Evolutionary conservation across 2,797 vertebrate species (phyloP).

Genomic region (Oreochromis mossambicus): DNA sequence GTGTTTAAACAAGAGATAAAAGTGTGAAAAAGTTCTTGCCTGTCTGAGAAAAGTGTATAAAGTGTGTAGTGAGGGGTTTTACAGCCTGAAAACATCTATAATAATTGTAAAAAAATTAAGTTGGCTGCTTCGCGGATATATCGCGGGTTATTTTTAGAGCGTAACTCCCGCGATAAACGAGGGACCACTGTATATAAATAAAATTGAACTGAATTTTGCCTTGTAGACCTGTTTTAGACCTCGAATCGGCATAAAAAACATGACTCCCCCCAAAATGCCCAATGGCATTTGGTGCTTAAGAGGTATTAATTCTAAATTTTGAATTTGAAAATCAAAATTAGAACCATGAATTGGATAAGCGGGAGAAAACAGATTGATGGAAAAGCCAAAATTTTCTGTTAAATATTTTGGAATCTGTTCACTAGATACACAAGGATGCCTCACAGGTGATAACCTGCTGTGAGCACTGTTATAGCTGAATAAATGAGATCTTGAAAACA

Average conservation of each 20-base stretch:
- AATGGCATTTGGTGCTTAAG: background rate
- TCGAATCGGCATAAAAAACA: background rate
- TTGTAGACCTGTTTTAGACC: background rate
- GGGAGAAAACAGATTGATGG: background rate
- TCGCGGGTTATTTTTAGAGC: too few species aligned
- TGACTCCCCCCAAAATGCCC: fast-evolving
- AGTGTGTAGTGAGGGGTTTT: too few species aligned
- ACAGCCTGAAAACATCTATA: too few species aligned
- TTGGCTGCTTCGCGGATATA: too few species aligned
- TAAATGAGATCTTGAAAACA: background rate
- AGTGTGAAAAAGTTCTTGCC: too few species aligned
- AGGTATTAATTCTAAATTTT: background rate
- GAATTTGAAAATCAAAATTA: background rate
- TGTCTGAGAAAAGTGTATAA: too few species aligned
- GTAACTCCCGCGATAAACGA: too few species aligned
- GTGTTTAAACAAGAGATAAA: too few species aligned
- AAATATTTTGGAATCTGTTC: background rate
- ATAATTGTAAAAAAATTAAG: too few species aligned
- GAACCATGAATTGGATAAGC: background rate
- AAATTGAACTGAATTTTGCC: background rate
- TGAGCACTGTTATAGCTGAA: background rate
- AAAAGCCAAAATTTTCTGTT: background rate
- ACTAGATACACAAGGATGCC: background rate
- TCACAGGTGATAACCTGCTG: background rate
- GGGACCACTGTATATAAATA: background rate